Base-by-base conservation (phyloP, 2,888 invertebrate species). In the Polymixis lichenea region DNA sequence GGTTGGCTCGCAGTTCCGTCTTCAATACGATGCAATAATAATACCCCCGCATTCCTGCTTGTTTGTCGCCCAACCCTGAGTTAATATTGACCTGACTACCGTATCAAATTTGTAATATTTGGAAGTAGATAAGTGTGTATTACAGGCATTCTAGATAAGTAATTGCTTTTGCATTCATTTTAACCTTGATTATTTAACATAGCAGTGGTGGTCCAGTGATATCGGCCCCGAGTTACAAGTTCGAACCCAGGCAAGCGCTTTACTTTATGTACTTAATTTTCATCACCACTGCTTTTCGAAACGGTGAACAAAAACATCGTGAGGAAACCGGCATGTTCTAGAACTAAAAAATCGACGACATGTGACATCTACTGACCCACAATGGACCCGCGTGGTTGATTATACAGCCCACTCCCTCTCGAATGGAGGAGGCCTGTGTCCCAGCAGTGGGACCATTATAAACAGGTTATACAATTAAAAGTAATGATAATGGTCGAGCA, bases 1-100 rank as follows among this genome's bases (percentile, higher is more conserved):
- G 61, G 82, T 66, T 66, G 32, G 15, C 32, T 22, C 46, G 28
- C 38, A n/a, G 25, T 64, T 67, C 15, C 17, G 58, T 38, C 58
- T 67, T 68, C 46, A 53, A 43, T 55, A 62, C 15, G 58, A 70
- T 83, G 78, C 67, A 80, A 78, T 71, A 78, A 78, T 62, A 83
- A 28, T 53, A 53, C 67, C 61, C 78, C 78, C 83, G 22, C n/a
- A 62, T 58, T 67, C 17, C 28, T 80, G 58, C 65, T 79, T 73
- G 68, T 80, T 53, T 83, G n/a, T 32, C 56, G 61, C 51, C 84
- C 80, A 73, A 66, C 81, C 81, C 68, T 66, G 19, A 56, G 84
- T 53, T n/a, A 81, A 81, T 80, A 84, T 84, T 81, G 67, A 51
- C 78, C 19, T 17, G 15, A 32, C 58, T 25, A 69, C 53, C 15